A percentile compares a stretch with the other conserved stretches of the same genome.
These are phyloP conservation scores for Arrhamphus sclerolepis DNA, from an alignment of 2,797 vertebrate genomes.

Conservation along the genomic window DNA sequence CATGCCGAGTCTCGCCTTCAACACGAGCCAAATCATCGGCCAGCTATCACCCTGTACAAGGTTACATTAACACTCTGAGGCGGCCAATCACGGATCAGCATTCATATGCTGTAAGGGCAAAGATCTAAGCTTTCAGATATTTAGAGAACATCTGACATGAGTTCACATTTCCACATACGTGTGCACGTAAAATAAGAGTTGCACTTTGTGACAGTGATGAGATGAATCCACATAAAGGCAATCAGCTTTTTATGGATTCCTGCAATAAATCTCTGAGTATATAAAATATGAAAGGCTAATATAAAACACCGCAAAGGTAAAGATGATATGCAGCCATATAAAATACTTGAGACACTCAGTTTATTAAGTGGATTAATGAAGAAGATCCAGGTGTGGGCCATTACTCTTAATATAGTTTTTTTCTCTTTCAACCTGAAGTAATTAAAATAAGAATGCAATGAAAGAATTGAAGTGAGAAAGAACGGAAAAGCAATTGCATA, in stretches of 20 bases:
- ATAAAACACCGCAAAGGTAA: constrained; percentile 28
- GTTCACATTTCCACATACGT: no score
- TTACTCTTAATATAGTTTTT: constrained; percentile 29
- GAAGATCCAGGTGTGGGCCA: constrained; percentile 20
- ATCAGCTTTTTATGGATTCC: constrained; percentile 27
- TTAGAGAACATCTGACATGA: neutral
- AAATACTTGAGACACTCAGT: constrained; percentile 48
- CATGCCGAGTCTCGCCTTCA: constrained; percentile 38
- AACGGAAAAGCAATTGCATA: neutral
- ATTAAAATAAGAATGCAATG: constrained; percentile 24
- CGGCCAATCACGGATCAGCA: constrained; percentile 22
- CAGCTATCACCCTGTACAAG: constrained; percentile 51
- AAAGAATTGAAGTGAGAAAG: neutral
- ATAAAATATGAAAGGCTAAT: constrained; percentile 28
- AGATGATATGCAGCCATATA: constrained; percentile 35
- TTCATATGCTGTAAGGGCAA: neutral
- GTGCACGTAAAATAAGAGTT: neutral
- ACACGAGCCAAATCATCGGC: constrained; percentile 51
- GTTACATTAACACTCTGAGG: constrained; percentile 54
- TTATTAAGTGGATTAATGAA: constrained; percentile 43
- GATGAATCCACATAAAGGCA: constrained; percentile 13
- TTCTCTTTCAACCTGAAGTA: constrained; percentile 17
- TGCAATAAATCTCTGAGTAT: constrained; percentile 24
- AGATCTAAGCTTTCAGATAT: constrained; percentile 3
- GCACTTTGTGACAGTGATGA: constrained; percentile 5